Evolutionary conservation across 2,113 vertebrate species (phyloP).

Genomic region (Planiliza haematocheilus): DNA sequence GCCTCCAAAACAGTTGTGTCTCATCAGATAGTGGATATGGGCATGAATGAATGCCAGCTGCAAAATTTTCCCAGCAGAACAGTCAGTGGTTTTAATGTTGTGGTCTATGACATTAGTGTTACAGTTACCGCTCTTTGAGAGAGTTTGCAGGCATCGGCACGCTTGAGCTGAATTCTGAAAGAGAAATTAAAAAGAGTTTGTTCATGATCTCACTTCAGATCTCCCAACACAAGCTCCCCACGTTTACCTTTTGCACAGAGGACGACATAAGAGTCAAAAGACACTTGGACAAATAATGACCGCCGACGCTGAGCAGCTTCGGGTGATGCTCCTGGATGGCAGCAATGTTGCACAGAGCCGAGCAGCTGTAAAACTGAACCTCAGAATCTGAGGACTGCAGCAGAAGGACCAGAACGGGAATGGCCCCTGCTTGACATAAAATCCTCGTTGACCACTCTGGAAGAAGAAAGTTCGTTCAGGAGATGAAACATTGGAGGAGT

Average conservation of each 20-base stretch:
- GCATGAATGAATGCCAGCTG: too few species aligned
- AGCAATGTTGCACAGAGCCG: slow-evolving; percentile 85
- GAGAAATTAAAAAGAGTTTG: neutral
- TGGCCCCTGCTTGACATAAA: slow-evolving; percentile 82
- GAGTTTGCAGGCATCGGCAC: slow-evolving; percentile 84
- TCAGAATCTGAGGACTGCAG: slow-evolving; percentile 85
- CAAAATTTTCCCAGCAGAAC: too few species aligned
- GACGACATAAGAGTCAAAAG: slow-evolving; percentile 85
- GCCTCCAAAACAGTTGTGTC: too few species aligned
- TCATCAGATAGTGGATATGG: too few species aligned
- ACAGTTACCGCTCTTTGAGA: slow-evolving; percentile 84
- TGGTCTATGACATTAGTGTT: too few species aligned
- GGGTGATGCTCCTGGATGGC: slow-evolving; percentile 72
- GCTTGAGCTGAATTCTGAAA: slow-evolving; percentile 86
- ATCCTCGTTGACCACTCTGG: slow-evolving; percentile 80
- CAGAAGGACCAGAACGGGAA: slow-evolving; percentile 82
- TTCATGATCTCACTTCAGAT: neutral
- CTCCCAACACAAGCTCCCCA: neutral
- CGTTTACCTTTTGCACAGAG: slow-evolving; percentile 82
- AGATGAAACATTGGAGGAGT: neutral
- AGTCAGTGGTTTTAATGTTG: neutral
- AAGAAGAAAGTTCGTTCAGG: neutral
- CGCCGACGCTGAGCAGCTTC: slow-evolving; percentile 76
- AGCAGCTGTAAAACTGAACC: slow-evolving; percentile 88
- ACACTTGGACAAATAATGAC: slow-evolving; percentile 76